Evolutionary conservation across 2,113 vertebrate genomes (phyloP), one percentile per base, ranked within the genome.

Genomic region (Notarius lentiginosus): DNA sequence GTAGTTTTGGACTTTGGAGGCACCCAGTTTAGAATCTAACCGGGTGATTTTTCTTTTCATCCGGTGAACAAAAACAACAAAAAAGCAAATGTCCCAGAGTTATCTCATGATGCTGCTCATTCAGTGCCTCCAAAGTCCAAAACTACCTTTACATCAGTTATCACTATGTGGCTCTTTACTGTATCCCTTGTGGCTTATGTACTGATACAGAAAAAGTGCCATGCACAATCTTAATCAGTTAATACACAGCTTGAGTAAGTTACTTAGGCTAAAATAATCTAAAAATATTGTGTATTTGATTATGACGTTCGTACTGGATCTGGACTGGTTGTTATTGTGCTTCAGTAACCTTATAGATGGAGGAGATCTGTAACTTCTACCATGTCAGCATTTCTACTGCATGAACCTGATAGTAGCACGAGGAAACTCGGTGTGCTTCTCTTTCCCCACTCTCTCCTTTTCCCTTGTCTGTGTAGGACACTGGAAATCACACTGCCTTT

Each of bases 401-500:
- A 72, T 9, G 30, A 7, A 4, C 34, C 68, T 72, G 68, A 20
- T 72, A 10, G 7, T 34, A 18, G 68, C 11, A 17, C 9, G 3
- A 4, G 7, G 34, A 41, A 72, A 34, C 34, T 20, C 34, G 0
- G 41, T 41, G 41, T 72, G 11, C 10, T 8, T 4, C 68, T 18
- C 68, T 18, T 3, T 41, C 6, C 30, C 15, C 66, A 6, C 15
- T 34, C 66, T 5, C 66, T 70, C 66, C 6, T 89, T 90, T 89
- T 88, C 72, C 83, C 34, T 82, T 87, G 81, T 91, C 88, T 86
- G 58, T 90, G 90, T 92, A 91, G 73, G 68, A 73, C 86, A 83
- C 82, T 77, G 79, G 89, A 86, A 61, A 90, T 61, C 90, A 87
- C 88, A 88, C 53, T 89, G 9, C 84, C 86, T 88, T 84, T 81